Evolutionary conservation across 1,140 invertebrate genomes (phyloP), one percentile per base, ranked within the genome.

Genomic region (Eueides isabella): DNA sequence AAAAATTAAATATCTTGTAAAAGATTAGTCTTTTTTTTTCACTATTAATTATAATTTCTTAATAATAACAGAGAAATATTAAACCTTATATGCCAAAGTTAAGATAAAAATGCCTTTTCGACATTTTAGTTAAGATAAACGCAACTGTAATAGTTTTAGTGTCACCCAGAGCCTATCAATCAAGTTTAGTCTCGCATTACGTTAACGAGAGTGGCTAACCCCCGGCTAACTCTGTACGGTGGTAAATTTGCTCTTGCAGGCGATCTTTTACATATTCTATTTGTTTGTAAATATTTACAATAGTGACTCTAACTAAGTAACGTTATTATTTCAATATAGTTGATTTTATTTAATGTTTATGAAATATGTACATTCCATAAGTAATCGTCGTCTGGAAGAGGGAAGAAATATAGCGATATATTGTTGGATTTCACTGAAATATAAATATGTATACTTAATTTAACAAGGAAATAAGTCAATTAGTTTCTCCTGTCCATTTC

Each of bases 111-210:
- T 16, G 29, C 28, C 28, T 63, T 31, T 38, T 30, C 66, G 44
- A 61, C 67, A 30, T 33, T 75, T 69, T 78, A 75, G 72, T 70
- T 72, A 66, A 68, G 76, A 72, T 68, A 64, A 78, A 78, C 76
- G 76, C 68, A 70, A 23, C 72, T 38, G 65, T 71, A 78, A 78
- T 75, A 78, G 72, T 78, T 78, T 75, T 68, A 72, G 19, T 67
- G 69, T 72, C 73, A 72, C 63, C 69, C 69, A 35, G 75, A 73
- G 76, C 70, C 74, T 80, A 83, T 86, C 82, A 80, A 85, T 87
- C 84, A 86, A 85, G 79, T 86, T 85, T 86, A 87, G 75, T 75
- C 80, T 76, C 79, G 70, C 83, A 86, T 87, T 87, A 87, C 76
- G 55, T 80, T 85, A 83, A 87, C 80, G 83, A 82, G 75, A 74